phyloP scores from a whole-genome alignment of 2,888 invertebrate species.

The Noctuana brunneofusca region DNA sequence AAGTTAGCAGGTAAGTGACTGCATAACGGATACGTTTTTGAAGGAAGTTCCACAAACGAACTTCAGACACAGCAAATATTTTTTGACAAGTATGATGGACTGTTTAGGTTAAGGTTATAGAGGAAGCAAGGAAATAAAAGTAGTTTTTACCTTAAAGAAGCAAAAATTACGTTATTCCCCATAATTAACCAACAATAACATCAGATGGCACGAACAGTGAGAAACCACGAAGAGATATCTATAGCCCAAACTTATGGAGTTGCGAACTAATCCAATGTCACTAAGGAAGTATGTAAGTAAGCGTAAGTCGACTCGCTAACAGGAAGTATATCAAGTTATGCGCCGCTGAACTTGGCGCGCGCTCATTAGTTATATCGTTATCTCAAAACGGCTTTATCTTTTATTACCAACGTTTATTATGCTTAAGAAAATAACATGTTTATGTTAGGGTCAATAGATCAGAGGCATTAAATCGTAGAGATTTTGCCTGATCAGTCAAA shows the following conservation, averaged over 20 bases:
- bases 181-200: conserved; percentile 14
- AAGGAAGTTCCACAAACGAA: too few species aligned
- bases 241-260: conserved; percentile 46
- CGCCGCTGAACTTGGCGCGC: conserved; percentile 37
- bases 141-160: too few species aligned
- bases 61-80: too few species aligned
- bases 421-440: neutral
- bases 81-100: too few species aligned
- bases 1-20: too few species aligned
- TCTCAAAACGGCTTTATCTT: conserved; percentile 3
- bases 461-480: neutral
- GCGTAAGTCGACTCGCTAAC: conserved; percentile 52
- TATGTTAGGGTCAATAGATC: neutral
- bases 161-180: neutral
- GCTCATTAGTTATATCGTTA: conserved; percentile 12
- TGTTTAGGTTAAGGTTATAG: too few species aligned
- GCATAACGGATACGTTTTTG: too few species aligned
- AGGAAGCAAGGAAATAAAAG: too few species aligned
- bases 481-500: neutral
- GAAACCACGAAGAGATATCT: conserved; percentile 16
- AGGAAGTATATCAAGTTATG: conserved; percentile 46
- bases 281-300: conserved; percentile 49
- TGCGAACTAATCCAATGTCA: conserved; percentile 51
- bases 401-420: neutral
- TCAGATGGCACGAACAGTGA: conserved; percentile 5